Percentiles rank a stretch among this genome's conserved stretches.
These are phyloP conservation scores for Eudorcas thomsonii DNA, from an alignment of 2,113 vertebrate genomes.

Conservation along the genomic window DNA sequence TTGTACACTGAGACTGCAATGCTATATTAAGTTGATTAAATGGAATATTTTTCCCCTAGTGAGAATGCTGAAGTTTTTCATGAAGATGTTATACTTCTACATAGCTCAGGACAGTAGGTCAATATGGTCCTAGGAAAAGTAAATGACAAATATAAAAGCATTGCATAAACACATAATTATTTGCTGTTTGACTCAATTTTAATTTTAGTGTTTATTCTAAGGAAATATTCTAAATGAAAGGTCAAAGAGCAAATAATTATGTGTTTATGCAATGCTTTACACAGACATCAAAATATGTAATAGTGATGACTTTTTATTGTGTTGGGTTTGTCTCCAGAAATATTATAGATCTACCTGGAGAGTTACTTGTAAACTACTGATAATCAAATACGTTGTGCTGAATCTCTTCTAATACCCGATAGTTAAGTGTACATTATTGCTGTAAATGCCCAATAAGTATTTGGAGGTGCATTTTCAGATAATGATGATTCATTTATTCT, in stretches of 20 bases:
- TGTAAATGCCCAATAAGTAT: not conserved
- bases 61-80: not conserved
- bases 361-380: not conserved
- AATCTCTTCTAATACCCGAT: not conserved
- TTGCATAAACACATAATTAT: not conserved
- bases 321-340: not conserved
- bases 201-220: not conserved
- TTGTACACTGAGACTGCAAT: not conserved
- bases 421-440: not conserved
- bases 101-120: not conserved
- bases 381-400: not conserved
- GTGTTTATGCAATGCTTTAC: not conserved
- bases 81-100: not conserved
- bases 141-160: not conserved
- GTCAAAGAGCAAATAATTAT: too few relatives aligned
- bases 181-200: not conserved
- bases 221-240: not conserved
- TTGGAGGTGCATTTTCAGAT: not conserved
- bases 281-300: not conserved
- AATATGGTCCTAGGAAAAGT: not conserved
- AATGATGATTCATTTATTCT: not conserved
- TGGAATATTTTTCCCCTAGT: not conserved
- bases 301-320: not conserved
- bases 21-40: not conserved
- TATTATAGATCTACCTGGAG: not conserved